Conservation (phyloP, 2,113 vertebrate species). For the Potamarius usumacintae region DNA sequence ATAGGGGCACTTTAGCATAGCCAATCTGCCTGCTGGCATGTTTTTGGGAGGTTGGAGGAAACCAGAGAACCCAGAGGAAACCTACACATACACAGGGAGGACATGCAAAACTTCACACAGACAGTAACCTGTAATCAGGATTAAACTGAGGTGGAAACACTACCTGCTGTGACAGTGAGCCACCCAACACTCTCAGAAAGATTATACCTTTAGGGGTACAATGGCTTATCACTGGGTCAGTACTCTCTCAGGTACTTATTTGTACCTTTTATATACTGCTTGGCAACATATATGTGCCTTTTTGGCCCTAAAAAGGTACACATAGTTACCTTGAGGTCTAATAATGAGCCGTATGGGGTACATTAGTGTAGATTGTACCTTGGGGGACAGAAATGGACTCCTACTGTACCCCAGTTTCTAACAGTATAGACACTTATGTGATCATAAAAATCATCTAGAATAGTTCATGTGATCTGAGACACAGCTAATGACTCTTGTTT, state of each 20-base stretch:
- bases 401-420: no score
- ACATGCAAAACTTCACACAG: background rate
- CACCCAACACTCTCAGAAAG: background rate
- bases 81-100: background rate
- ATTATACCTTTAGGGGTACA: no score
- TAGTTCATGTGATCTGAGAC: conserved; percentile 3
- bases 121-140: background rate
- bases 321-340: no score
- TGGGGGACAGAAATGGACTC: no score
- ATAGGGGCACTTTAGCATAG: background rate
- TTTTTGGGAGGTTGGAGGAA: background rate
- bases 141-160: background rate
- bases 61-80: background rate
- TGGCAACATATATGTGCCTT: no score
- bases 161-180: background rate
- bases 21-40: background rate
- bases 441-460: conserved; percentile 2
- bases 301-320: no score
- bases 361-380: no score
- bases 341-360: no score
- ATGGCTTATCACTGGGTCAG: no score
- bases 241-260: no score
- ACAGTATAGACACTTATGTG: background rate
- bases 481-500: conserved; percentile 10
- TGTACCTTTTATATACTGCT: no score